phyloP scores from a whole-genome alignment of 2,113 vertebrate species.

The Apeltes quadracus region DNA sequence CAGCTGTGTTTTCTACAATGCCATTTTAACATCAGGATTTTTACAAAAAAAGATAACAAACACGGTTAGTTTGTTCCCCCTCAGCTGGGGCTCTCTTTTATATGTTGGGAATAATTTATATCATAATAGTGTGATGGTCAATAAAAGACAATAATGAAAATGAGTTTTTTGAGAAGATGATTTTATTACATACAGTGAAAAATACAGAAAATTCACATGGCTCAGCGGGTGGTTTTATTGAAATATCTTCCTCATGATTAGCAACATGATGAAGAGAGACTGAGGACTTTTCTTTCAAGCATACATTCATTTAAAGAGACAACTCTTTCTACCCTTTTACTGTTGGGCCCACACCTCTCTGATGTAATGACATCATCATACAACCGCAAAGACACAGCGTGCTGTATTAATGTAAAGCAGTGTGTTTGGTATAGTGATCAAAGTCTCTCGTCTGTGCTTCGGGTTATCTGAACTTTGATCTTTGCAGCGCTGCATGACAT shows the following conservation, averaged over 20 bases:
- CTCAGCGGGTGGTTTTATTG: background rate
- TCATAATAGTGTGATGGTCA: slow-evolving; percentile 67
- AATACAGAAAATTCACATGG: background rate
- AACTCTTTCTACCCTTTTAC: background rate
- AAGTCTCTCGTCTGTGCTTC: background rate
- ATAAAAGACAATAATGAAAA: slow-evolving; percentile 54
- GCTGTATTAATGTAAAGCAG: background rate
- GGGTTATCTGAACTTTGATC: background rate
- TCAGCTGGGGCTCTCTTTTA: slow-evolving; percentile 46
- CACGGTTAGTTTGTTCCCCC: slow-evolving; percentile 19
- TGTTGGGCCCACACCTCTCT: background rate
- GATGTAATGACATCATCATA: background rate
- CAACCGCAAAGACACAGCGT: background rate
- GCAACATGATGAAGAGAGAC: slow-evolving; percentile 59
- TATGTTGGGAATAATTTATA: slow-evolving; percentile 73
- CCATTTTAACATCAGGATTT: slow-evolving; percentile 56
- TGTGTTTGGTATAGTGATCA: background rate
- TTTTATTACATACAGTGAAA: slow-evolving; percentile 27
- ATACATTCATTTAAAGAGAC: too few relatives aligned
- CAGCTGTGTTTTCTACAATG: slow-evolving; percentile 44
- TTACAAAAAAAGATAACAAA: slow-evolving; percentile 49
- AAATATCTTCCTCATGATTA: slow-evolving; percentile 16
- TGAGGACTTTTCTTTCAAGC: background rate
- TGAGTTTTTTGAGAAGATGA: background rate
- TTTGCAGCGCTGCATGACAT: background rate